phyloP scores from a whole-genome alignment of 2,888 invertebrate species.

The Agapetus fuscipes region DNA sequence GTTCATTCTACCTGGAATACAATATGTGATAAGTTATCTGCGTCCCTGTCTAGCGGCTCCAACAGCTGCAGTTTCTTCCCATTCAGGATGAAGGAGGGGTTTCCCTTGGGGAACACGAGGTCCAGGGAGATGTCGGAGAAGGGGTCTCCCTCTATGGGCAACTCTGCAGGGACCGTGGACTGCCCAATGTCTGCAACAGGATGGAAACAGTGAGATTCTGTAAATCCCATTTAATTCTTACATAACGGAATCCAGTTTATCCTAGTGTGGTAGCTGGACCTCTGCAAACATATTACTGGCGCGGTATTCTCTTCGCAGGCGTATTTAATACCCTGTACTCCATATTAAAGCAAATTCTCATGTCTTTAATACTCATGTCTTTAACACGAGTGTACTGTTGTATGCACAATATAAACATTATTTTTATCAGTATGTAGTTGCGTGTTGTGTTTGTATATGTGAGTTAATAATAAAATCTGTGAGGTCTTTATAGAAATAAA shows the following conservation, averaged over 20 bases:
- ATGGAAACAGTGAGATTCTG: constrained; percentile 3
- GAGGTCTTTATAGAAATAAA: too few relatives aligned
- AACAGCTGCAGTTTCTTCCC: constrained; percentile 73
- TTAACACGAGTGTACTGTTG: too few relatives aligned
- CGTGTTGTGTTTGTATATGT: too few relatives aligned
- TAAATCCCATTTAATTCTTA: neutral
- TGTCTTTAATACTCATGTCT: too few relatives aligned
- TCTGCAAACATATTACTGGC: too few relatives aligned
- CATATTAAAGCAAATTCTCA: too few relatives aligned
- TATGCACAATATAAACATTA: too few relatives aligned
- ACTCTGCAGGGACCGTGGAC: constrained; percentile 66
- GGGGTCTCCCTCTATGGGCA: constrained; percentile 79
- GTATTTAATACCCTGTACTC: too few relatives aligned
- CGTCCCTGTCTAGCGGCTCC: constrained; percentile 76
- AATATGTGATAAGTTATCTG: constrained; percentile 76
- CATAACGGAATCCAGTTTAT: neutral
- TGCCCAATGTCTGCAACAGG: constrained; percentile 66
- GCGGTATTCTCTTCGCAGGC: too few relatives aligned
- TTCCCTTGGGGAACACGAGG: constrained; percentile 70
- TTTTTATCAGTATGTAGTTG: too few relatives aligned
- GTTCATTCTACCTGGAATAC: constrained; percentile 87
- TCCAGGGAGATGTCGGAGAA: constrained; percentile 68
- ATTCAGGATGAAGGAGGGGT: constrained; percentile 68
- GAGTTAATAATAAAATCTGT: too few relatives aligned
- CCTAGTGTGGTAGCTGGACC: neutral